Conservation (phyloP, 2,888 invertebrate species). For the Chrysotoxum bicinctum region DNA sequence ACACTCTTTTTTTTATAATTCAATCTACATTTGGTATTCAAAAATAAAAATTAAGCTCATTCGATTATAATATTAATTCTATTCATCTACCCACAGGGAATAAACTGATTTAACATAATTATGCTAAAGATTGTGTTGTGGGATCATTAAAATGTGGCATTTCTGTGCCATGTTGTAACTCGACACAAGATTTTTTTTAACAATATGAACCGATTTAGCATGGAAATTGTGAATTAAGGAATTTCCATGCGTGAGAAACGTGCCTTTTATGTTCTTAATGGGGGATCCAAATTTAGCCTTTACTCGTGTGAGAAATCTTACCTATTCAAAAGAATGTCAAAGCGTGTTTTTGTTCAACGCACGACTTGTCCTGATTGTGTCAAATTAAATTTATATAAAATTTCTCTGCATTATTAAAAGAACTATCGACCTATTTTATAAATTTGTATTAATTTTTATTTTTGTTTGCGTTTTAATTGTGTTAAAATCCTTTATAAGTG, state of each 20-base stretch:
- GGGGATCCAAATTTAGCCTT: not conserved
- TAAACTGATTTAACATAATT: not conserved
- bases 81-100: not conserved
- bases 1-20: no score
- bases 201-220: not conserved
- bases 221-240: constrained; percentile 13
- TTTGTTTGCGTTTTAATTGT: not conserved
- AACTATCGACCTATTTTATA: not conserved
- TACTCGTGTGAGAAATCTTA: constrained; percentile 8
- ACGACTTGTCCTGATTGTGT: constrained; percentile 9
- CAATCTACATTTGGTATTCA: not conserved
- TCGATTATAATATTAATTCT: not conserved
- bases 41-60: not conserved
- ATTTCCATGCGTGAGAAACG: constrained; percentile 1
- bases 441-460: not conserved
- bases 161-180: not conserved
- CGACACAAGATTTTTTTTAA: not conserved
- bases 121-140: not conserved
- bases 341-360: not conserved
- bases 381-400: constrained; percentile 17
- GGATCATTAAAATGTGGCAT: not conserved
- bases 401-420: not conserved
- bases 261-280: not conserved
- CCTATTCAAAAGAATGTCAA: not conserved
- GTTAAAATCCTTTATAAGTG: no score